Evolutionary conservation across 2,113 vertebrate genomes (phyloP).

Genomic region (Abramis brama): DNA sequence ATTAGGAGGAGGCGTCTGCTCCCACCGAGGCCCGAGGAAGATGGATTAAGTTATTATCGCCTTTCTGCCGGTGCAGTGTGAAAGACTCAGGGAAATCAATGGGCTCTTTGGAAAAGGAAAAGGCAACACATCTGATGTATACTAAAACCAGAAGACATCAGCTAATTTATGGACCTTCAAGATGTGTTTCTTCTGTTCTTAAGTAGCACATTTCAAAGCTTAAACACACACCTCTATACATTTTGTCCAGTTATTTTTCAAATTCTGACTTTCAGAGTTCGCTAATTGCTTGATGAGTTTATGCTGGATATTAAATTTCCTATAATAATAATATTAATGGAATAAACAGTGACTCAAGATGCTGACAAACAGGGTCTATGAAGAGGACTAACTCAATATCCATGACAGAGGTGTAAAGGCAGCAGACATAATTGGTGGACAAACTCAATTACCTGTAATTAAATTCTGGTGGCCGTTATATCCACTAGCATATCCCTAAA

Average conservation of each 20-base stretch:
- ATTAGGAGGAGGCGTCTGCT: slow-evolving; percentile 34
- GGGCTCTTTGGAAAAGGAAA: slow-evolving; percentile 31
- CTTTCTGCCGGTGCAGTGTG: slow-evolving; percentile 21
- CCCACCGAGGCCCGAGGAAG: slow-evolving; percentile 29
- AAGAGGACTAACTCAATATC: neutral
- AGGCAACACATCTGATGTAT: slow-evolving; percentile 24
- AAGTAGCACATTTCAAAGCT: neutral
- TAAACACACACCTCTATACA: neutral
- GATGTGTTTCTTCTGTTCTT: neutral
- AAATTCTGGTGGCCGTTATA: neutral
- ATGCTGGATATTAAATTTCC: neutral
- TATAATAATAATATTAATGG: neutral
- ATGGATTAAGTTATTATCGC: slow-evolving; percentile 48
- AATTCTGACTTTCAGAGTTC: neutral
- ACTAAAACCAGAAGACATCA: slow-evolving; percentile 29
- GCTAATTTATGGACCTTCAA: slow-evolving; percentile 5
- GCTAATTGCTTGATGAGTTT: neutral
- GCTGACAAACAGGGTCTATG: neutral
- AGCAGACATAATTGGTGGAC: slow-evolving; percentile 11
- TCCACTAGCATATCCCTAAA: neutral
- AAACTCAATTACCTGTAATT: slow-evolving; percentile 10
- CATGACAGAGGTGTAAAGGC: neutral
- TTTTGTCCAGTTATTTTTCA: neutral
- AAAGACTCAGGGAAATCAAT: slow-evolving; percentile 44
- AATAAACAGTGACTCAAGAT: neutral